Evolutionary conservation across 2,888 invertebrate genomes (phyloP).

Genomic region (Leucoma salicis): DNA sequence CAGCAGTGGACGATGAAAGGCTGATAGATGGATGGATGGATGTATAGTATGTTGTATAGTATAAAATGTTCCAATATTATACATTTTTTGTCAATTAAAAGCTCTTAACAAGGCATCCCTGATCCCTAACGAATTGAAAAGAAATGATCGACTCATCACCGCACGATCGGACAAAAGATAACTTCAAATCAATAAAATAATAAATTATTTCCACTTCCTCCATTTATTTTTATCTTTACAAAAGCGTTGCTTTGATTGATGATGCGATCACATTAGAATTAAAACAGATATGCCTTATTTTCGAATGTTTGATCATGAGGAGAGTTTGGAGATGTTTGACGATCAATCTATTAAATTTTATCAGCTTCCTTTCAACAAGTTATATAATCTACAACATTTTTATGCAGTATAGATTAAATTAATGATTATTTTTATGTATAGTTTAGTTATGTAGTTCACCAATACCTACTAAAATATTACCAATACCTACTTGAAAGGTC

Average conservation of each 20-base stretch:
- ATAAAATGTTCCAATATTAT: conserved; percentile 12
- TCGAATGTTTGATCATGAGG: conserved; percentile 22
- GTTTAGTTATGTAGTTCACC: too few species aligned
- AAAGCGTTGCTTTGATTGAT: conserved; percentile 77
- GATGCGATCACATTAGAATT: conserved; percentile 45
- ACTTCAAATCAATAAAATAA: conserved; percentile 76
- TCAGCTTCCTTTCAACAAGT: conserved; percentile 8
- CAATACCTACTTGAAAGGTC: too few species aligned
- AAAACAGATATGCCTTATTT: conserved; percentile 32
- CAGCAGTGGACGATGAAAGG: too few species aligned
- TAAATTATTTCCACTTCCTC: conserved; percentile 73
- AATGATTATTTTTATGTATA: too few species aligned
- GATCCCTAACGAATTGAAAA: conserved; percentile 53
- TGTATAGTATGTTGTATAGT: too few species aligned
- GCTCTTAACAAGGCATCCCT: conserved; percentile 45
- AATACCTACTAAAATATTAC: too few species aligned
- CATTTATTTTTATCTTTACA: conserved; percentile 63
- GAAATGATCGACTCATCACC: conserved; percentile 62
- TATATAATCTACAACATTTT: not conserved
- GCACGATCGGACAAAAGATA: conserved; percentile 73
- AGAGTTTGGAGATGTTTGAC: conserved; percentile 9
- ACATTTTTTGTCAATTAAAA: conserved; percentile 39
- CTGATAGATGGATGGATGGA: too few species aligned
- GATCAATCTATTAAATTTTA: conserved; percentile 20
- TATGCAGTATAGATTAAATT: not conserved